Evolutionary conservation across 2,888 invertebrate species (phyloP), one percentile per base, ranked within the genome.

Genomic region (Drosophila incognita): DNA sequence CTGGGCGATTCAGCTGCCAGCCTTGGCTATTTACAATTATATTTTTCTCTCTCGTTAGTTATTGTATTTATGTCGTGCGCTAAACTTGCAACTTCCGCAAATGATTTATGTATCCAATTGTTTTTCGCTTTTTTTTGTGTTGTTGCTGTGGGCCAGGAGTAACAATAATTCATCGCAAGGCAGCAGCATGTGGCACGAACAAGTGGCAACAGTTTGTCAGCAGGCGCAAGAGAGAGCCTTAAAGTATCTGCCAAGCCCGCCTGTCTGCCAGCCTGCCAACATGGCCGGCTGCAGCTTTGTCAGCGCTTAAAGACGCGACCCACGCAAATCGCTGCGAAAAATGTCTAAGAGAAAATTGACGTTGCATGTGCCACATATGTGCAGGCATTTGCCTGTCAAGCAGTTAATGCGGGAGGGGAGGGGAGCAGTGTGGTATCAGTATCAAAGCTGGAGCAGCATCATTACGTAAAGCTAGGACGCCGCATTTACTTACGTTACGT

Each of bases 191-290:
- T 87, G 86, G 86, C 83, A 87, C 74, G 82, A 90, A 83, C 90
- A 87, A 90, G 90, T 87, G 87, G 87, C 87, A 87, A 87, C 87
- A 87, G 87, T 90, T 87, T 87, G 90, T 87, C 87, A 87, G 83
- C 81, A 72, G 63, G 60, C 78, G 64, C 29, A 56, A n/a, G 49
- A 49, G 27, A 72, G 61, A 74, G 81, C 74, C 87, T 87, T 82
- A 83, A 85, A 87, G 67, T 64, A 68, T 74, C 76, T 81, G 61
- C 58, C 69, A 53, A 24, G 35, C n/a, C 51, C 27, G 29, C 13
- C 31, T 29, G 46, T 15, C 48, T 7, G 4, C 8, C 33, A 5
- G 35, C 2, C 15, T 11, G 38, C 1, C n/a, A 11, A 35, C 46
- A 57, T 61, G 62, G 61, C 49, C 80, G 65, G 76, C 78, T 80